Evolutionary conservation across 2,888 invertebrate genomes (phyloP).

Genomic region (Xestobium rufovillosum): DNA sequence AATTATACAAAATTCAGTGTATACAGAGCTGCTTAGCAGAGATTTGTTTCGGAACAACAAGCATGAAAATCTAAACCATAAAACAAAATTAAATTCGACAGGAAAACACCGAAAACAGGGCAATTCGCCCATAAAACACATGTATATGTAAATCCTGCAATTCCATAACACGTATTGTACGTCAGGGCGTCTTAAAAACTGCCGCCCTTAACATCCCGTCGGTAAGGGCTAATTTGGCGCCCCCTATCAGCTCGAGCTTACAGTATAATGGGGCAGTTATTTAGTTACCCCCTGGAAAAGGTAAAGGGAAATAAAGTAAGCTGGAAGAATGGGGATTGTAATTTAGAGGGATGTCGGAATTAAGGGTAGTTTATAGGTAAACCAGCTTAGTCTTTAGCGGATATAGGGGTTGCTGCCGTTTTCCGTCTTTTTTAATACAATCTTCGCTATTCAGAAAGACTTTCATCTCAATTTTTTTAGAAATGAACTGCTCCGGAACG

Average conservation of each 20-base stretch:
- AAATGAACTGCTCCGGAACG: too few relatives aligned
- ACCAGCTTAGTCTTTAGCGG: constrained; percentile 42
- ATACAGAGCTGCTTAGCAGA: too few relatives aligned
- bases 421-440: constrained; percentile 20
- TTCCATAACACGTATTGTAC: constrained; percentile 39
- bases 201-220: constrained; percentile 25
- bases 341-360: constrained; percentile 48
- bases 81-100: constrained; percentile 39
- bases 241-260: constrained; percentile 29
- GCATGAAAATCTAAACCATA: constrained; percentile 25
- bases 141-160: constrained; percentile 41
- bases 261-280: constrained; percentile 45
- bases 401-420: constrained; percentile 29
- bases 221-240: constrained; percentile 26
- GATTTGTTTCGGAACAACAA: constrained; percentile 18
- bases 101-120: constrained; percentile 33
- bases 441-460: too few relatives aligned
- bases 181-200: constrained; percentile 34
- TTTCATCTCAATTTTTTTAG: constrained; percentile 19
- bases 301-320: constrained; percentile 44
- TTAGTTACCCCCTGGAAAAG: constrained; percentile 41
- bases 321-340: constrained; percentile 47
- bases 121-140: constrained; percentile 41
- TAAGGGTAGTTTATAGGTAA: constrained; percentile 48
- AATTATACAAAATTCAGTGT: too few relatives aligned